Percentiles rank a stretch among this genome's conserved stretches.
Conservation (phyloP, 2,888 invertebrate species). For the Ashinkailepas kermadecensis region DNA sequence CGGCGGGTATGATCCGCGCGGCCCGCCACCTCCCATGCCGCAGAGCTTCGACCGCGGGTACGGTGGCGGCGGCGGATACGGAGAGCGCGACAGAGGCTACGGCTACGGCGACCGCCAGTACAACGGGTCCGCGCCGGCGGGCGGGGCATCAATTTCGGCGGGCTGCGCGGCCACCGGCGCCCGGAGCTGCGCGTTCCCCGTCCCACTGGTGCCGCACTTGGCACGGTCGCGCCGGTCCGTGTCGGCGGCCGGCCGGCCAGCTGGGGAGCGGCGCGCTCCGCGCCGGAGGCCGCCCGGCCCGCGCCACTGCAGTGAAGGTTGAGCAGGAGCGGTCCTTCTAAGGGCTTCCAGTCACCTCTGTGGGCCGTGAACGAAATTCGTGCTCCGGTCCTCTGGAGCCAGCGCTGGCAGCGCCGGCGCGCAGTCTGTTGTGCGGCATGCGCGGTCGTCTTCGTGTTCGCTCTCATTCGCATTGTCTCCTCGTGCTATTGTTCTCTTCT, state of each 20-base stretch:
- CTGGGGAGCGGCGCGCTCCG: conserved; percentile 39
- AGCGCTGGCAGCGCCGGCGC: too few species aligned
- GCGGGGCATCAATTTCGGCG: conserved; percentile 26
- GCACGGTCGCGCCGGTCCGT: too few species aligned
- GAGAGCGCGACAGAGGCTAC: background rate
- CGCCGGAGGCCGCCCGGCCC: conserved; percentile 36
- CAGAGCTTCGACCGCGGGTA: conserved; percentile 8
- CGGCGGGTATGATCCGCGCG: conserved; percentile 13
- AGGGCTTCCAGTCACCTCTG: conserved; percentile 44
- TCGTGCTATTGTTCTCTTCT: too few species aligned
- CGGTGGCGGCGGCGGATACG: conserved; percentile 4
- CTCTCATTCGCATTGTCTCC: too few species aligned
- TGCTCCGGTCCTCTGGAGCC: conserved; percentile 16
- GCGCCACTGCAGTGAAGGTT: conserved; percentile 38
- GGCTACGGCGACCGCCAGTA: background rate
- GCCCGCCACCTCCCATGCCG: conserved; percentile 22
- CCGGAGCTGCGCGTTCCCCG: too few species aligned
- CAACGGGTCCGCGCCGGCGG: conserved; percentile 29
- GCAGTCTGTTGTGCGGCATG: too few species aligned
- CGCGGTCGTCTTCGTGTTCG: too few species aligned
- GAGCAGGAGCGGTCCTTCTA: conserved; percentile 40
- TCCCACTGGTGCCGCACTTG: too few species aligned
- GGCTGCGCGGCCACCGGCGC: background rate
- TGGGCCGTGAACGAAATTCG: background rate
- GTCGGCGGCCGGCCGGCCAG: conserved; percentile 27